Base-by-base conservation (phyloP, 92 coral and sea anemone species). In the Epizoanthus ramosus region DNA sequence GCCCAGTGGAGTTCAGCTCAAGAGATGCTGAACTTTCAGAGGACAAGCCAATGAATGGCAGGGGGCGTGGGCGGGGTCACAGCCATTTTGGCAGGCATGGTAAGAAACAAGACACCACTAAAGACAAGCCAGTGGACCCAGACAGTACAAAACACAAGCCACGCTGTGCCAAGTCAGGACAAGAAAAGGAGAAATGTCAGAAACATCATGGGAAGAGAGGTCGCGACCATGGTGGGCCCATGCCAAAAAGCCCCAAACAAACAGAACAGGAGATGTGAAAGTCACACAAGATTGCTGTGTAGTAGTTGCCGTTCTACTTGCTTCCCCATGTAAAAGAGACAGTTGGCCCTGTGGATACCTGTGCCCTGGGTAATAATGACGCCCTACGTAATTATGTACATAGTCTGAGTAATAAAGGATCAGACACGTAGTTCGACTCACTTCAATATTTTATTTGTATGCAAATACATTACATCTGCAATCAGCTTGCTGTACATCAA, bases 1-100 rank as follows among this genome's bases (percentile, higher is more conserved):
- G 95, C 57, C 84, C 91, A 10, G 92, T 89, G 16, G 88, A 86
- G 76, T 93, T 93, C 82, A 90, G 89, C 19, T 88, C 85, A 33
- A 92, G 88, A 73, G 94, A 93, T 61, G 88, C 89, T 59, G 89
- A 88, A 63, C 80, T 90, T 68, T 91, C 94, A 45, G 89, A 91
- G 88, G 97, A 93, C 47, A 57, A 71, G 39, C 76, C 37, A 57
- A 57, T 31, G 58, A 65, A 21, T 47, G 52, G 82, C 41, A 77
- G 25, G 41, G 70, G 71, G 2, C 66, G 22, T 39, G 71, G 35
- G 19, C 21, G 12, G 19, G 28, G 47, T 18, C 23, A 43, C 58
- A 22, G 58, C 12, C 18, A 24, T 13, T 22, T 37, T 35, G 21
- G 57, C 24, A 77, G 28, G 66, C 12, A 61, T 14, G 25, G 71